A percentile compares a stretch with the other conserved stretches of the same genome.
Evolutionary conservation across 2,797 vertebrate species (phyloP).

Genomic region (Petrocephalus schoutedeni): DNA sequence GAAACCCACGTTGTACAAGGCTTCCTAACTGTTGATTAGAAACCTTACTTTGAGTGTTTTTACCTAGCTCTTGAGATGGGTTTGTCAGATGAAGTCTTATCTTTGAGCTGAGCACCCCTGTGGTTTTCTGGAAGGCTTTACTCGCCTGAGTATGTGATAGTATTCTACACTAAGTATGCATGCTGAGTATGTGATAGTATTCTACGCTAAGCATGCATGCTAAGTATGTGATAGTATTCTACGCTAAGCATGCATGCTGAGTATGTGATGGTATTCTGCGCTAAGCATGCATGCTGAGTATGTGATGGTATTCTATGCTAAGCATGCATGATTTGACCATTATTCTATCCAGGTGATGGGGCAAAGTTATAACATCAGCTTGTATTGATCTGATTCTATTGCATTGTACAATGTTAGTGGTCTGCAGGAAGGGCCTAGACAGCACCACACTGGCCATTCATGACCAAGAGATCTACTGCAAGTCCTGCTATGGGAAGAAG

Average conservation of each 20-base stretch:
- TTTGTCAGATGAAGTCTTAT: background rate
- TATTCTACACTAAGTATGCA: background rate
- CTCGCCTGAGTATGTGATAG: background rate
- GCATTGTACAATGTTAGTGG: slow-evolving; percentile 60
- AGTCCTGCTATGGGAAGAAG: slow-evolving; percentile 93
- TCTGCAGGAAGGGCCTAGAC: slow-evolving; percentile 89
- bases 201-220: background rate
- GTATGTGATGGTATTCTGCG: background rate
- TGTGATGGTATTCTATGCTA: background rate
- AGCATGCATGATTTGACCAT: background rate
- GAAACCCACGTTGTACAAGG: no score
- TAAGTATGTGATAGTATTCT: background rate
- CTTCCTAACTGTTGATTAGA: background rate
- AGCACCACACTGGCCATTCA: slow-evolving; percentile 89
- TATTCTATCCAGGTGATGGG: background rate
- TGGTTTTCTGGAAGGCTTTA: background rate
- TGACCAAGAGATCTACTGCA: slow-evolving; percentile 88
- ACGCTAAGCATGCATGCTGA: background rate
- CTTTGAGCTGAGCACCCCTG: background rate
- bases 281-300: background rate
- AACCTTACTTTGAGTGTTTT: background rate
- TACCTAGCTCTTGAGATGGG: background rate
- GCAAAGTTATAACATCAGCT: background rate
- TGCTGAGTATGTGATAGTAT: background rate
- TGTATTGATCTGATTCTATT: background rate